Base-by-base conservation (phyloP, 1,140 invertebrate genomes). In the Drosophila tristis region DNA sequence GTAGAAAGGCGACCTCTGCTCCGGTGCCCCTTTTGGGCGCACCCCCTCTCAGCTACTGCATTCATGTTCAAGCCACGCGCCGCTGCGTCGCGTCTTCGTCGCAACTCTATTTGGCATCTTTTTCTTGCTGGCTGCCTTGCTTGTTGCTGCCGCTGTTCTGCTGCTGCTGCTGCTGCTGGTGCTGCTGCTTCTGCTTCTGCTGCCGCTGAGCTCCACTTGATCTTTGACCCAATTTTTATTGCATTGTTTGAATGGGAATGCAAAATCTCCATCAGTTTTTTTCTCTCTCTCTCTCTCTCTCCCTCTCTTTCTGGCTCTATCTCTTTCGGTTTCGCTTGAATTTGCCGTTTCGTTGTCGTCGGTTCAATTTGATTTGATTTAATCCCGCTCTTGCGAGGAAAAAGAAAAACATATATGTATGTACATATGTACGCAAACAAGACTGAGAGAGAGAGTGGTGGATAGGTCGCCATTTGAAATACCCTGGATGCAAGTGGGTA, bases 221-320 rank as follows among this genome's bases (percentile, higher is more conserved):
- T 90, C 87, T 90, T 90, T 90, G 87, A 90, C 87, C 87, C 79
- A 90, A 90, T 90, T 90, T 90, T 78, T 78, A 82, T 82, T 75
- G 73, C 78, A 90, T 90, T 90, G 80, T 90, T 86, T 80, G 70
- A 56, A 63, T 74, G 72, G 65, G 61, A 80, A 81, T 82, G 81
- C 76, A 67, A 87, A 70, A 68, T 42, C 44, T 58, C 8, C 64
- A 50, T 49, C 66, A 68, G 35, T 20, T 25, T 7, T n/a, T 23
- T 31, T 45, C 51, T 26, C 45, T 57, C 51, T 15, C 25, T 43
- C 59, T 29, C 9, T 39, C 31, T 23, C 48, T 43, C 25, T 42
- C 51, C 42, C 53, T 16, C 47, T 39, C 9, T 11, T 3, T 20
- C 43, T 45, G n/a, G 57, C 50, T 20, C 25, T 43, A 9, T 35